Evolutionary conservation across 2,888 invertebrate genomes (phyloP).

Genomic region (Tillus elongatus): DNA sequence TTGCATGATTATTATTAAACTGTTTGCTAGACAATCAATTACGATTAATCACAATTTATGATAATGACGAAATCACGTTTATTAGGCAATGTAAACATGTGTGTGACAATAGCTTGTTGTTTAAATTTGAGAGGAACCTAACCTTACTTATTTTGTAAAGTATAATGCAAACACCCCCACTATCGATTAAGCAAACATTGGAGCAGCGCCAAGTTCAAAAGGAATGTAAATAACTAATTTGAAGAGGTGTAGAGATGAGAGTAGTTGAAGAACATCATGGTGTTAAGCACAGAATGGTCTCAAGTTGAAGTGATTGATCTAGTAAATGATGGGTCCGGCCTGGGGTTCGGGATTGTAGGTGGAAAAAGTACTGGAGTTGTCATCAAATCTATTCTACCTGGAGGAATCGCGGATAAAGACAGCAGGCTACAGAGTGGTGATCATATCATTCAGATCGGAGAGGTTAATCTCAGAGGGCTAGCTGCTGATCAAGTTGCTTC

Average conservation of each 20-base stretch:
- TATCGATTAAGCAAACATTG: slow-evolving; percentile 11
- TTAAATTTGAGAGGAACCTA: no score
- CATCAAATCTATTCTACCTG: slow-evolving; percentile 94
- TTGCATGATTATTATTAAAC: no score
- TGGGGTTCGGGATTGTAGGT: slow-evolving; percentile 98
- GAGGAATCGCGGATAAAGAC: slow-evolving; percentile 94
- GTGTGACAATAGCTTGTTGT: no score
- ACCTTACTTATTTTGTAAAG: no score
- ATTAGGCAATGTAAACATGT: no score
- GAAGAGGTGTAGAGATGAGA: no score
- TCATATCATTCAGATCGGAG: slow-evolving; percentile 92
- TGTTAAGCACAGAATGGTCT: slow-evolving; percentile 96
- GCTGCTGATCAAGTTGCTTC: slow-evolving; percentile 91
- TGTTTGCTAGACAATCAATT: no score
- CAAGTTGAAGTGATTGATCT: slow-evolving; percentile 99
- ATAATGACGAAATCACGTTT: no score
- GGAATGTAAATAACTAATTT: no score
- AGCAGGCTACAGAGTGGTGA: slow-evolving; percentile 93
- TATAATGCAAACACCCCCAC: no score
- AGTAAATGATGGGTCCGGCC: slow-evolving; percentile 92
- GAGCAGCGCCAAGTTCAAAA: slow-evolving; percentile 14
- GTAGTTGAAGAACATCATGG: slow-evolving; percentile 12
- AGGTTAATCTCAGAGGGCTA: slow-evolving; percentile 91
- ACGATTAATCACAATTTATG: no score
- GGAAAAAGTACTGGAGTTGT: slow-evolving; percentile 97